Conservation (phyloP, 2,113 vertebrate genomes). For the Eolophus roseicapilla region DNA sequence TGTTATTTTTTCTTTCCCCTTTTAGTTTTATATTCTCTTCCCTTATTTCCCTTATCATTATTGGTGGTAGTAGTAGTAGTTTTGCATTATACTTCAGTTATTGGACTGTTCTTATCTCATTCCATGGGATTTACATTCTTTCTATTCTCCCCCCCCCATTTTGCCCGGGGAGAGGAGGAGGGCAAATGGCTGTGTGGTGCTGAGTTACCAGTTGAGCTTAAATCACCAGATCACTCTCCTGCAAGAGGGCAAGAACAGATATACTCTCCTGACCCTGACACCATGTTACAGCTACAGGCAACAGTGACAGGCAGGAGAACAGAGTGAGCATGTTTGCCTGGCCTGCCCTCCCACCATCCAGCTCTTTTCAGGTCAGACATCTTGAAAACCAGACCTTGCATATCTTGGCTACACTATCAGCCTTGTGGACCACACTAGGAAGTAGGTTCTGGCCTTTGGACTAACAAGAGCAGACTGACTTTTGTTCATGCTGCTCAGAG, state of each 20-base stretch:
- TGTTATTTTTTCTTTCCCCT: not conserved
- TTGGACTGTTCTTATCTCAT: not conserved
- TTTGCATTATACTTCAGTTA: not conserved
- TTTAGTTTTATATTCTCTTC: not conserved
- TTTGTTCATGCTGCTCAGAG: not conserved
- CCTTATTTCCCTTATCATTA: not conserved
- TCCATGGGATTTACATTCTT: not conserved
- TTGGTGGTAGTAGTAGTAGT: not conserved
- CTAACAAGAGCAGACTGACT: not conserved
- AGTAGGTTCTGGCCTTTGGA: not conserved
- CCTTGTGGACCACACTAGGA: not conserved
- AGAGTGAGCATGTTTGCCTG: not conserved
- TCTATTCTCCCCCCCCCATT: not conserved
- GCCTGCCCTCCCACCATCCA: not conserved
- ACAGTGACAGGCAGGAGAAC: not conserved
- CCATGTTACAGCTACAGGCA: not conserved
- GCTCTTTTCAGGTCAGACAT: not conserved
- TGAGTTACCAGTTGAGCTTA: not conserved
- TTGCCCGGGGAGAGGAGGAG: not conserved
- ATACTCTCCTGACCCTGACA: not conserved
- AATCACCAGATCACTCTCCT: not conserved
- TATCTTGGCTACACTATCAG: not conserved
- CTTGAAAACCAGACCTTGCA: not conserved
- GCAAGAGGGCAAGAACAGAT: not conserved
- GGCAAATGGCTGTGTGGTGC: not conserved